Evolutionary conservation across 2,113 vertebrate species (phyloP), one percentile per base, ranked within the genome.

Genomic region (human): DNA sequence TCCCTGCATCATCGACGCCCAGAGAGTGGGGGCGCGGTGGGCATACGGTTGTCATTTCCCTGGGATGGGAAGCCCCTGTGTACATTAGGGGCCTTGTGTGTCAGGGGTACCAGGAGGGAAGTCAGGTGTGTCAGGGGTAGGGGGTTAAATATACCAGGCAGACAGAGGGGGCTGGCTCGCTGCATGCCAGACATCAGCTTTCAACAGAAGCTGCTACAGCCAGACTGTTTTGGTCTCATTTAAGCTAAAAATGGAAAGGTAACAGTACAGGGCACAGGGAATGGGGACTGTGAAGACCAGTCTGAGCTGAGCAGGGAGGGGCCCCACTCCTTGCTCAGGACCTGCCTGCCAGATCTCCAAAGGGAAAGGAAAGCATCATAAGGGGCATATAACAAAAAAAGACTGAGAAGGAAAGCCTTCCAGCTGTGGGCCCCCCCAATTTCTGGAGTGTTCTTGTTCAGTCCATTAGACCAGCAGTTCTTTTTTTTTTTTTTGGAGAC

Each of bases 151-250:
- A 97, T 95, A 96, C 97, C 95, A 93, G 93, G 96, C 76, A 98
- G 92, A 98, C 2, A 98, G 87, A 96, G 22, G 70, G 45, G 89
- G 96, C 92, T 86, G 92, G 92, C 93, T 97, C 95, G 96, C 97
- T 89, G 94, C 90, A 97, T 86, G 97, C 73, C 98, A 81, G 3
- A 97, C 72, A 64, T 98, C 97, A 55, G 97, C 97, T 97, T 98
- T 98, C 98, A 98, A 96, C 27, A 98, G 94, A 96, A 97, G 98
- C 9, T 98, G 94, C 57, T 98, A 96, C 83, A 97, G 92, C 27
- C 93, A 98, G 97, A 97, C 97, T 40, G 96, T 96, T 96, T 97
- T 90, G 75, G 76, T 95, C 90, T 98, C 97, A 79, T 97, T 96
- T 93, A 98, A 95, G 98, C 97, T 98, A 97, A 76, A 97, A 98